Base-by-base conservation (phyloP, 2,113 vertebrate genomes). In the Taurulus bubalis region DNA sequence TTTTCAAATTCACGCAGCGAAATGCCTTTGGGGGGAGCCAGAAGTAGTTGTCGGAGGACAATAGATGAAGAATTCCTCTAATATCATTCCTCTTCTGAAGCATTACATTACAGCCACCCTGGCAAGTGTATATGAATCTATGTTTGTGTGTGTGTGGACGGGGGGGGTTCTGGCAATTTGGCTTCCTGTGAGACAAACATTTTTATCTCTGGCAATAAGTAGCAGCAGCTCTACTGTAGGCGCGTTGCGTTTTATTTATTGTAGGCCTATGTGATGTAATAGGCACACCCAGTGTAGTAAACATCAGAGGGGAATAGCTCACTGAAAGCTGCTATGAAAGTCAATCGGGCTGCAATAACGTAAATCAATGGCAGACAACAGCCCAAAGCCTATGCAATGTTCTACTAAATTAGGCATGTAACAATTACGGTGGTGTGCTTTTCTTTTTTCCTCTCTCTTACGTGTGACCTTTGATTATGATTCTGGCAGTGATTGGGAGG, bases 321-420 rank as follows among this genome's bases (percentile, higher is more conserved):
- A 79, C 80, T 84, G 85, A 85, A 79, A 86, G 63, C 74, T 82
- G 86, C 86, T 91, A 85, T 92, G 91, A 90, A 92, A 92, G 90
- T 88, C 90, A 94, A 89, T 89, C 90, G 79, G 85, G 80, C 84
- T 66, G 71, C 87, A 90, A 91, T 90, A 91, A 89, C 86, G 90
- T 93, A 93, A 93, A 91, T 94, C 90, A 91, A 86, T 83, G 79
- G 85, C 55, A 82, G 75, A 91, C 91, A 92, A 94, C 91, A 92
- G 91, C 91, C 90, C 83, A 86, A 85, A 92, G 91, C 90, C 70
- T 34, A 82, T 73, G 82, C 83, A 88, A 83, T 89, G 89, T 93
- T 91, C 78, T 60, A 91, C 88, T 90, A 93, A 93, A 94, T 94
- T 93, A 93, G 87, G 80, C 91, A 81, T 90, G 90, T 88, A 92